Evolutionary conservation across 2,888 invertebrate species (phyloP).

Genomic region (Phragmatobia fuliginosa): DNA sequence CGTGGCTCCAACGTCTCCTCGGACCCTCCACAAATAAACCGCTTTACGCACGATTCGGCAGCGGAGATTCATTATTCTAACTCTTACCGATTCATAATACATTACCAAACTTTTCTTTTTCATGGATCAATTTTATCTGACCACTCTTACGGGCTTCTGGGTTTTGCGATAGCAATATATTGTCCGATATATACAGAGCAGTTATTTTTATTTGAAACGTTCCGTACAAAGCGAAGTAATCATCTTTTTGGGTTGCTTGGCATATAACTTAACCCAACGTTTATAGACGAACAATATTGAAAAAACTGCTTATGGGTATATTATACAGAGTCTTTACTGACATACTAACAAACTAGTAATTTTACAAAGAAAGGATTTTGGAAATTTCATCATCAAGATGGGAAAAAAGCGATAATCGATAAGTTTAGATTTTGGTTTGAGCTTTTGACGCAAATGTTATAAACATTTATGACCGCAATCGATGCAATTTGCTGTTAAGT

Average conservation of each 20-base stretch:
- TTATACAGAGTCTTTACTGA: not conserved
- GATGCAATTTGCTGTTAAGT: not conserved
- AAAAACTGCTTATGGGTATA: not conserved
- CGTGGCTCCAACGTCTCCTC: slow-evolving; percentile 70
- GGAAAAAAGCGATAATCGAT: no score
- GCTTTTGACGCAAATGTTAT: not conserved
- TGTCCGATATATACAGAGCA: slow-evolving; percentile 17
- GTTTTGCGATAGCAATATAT: slow-evolving; percentile 45
- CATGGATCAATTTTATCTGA: slow-evolving; percentile 59
- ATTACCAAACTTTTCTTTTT: slow-evolving; percentile 63
- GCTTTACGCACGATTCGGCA: slow-evolving; percentile 84
- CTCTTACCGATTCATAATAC: slow-evolving; percentile 78
- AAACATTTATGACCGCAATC: not conserved
- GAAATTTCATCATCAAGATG: no score
- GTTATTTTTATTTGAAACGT: slow-evolving; percentile 22
- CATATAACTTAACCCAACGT: not conserved
- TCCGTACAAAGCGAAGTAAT: slow-evolving; percentile 14
- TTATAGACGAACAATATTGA: slow-evolving; percentile 2
- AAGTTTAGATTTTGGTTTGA: not conserved
- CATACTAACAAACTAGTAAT: not conserved
- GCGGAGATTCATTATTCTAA: slow-evolving; percentile 85
- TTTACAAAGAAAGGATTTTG: no score
- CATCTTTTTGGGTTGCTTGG: slow-evolving; percentile 3
- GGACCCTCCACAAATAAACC: slow-evolving; percentile 86
- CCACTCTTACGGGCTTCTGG: slow-evolving; percentile 49